A percentile compares a stretch with the other conserved stretches of the same genome.
Conservation (phyloP, 2,113 vertebrate genomes). For the Antigone vipio region DNA sequence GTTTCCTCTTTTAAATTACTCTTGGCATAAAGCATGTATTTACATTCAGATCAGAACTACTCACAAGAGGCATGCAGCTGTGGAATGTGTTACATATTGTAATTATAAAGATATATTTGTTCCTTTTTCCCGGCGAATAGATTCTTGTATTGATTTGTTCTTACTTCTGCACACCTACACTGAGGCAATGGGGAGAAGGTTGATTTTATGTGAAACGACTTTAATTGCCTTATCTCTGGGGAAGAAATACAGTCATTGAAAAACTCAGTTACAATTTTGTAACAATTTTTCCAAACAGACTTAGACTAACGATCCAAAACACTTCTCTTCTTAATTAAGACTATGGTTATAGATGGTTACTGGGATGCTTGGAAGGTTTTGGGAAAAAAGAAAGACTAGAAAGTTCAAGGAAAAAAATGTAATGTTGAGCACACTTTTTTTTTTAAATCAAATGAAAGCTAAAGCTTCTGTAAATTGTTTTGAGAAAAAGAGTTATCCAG, state of each 20-base stretch:
- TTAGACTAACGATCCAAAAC: slow-evolving; percentile 14
- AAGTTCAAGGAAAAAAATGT: background rate
- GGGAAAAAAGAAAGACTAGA: background rate
- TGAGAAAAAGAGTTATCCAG: background rate
- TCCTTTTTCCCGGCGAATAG: slow-evolving; percentile 14
- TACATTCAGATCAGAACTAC: slow-evolving; percentile 47
- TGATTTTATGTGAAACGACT: slow-evolving; percentile 65
- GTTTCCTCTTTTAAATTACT: slow-evolving; percentile 34
- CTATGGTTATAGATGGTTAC: background rate
- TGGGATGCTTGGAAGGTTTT: background rate
- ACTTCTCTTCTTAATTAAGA: slow-evolving; percentile 45
- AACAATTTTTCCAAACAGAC: slow-evolving; percentile 40
- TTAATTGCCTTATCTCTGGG: slow-evolving; percentile 72
- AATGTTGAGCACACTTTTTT: background rate
- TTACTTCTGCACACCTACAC: slow-evolving; percentile 38
- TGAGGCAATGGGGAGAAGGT: slow-evolving; percentile 40
- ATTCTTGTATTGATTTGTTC: slow-evolving; percentile 65
- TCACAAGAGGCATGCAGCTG: slow-evolving; percentile 32
- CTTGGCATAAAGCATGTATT: slow-evolving; percentile 35
- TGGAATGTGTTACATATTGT: slow-evolving; percentile 24
- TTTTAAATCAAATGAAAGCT: background rate
- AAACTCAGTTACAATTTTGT: slow-evolving; percentile 55
- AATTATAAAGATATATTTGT: slow-evolving; percentile 54
- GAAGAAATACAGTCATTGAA: slow-evolving; percentile 63
- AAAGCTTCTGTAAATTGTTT: background rate